Evolutionary conservation across 2,888 invertebrate species (phyloP).

Genomic region (Charanyca ferruginea): DNA sequence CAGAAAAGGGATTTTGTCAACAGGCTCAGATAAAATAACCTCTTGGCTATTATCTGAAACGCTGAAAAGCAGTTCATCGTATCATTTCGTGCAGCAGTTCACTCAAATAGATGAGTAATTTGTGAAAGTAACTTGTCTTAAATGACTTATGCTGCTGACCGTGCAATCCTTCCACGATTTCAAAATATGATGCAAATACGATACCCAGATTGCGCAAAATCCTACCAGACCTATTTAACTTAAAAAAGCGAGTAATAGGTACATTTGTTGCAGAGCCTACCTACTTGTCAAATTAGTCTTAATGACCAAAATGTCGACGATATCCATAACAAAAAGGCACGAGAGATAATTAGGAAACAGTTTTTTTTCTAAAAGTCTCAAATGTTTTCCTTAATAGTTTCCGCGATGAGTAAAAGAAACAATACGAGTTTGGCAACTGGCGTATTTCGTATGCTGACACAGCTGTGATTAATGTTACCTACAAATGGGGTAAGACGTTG

Average conservation of each 20-base stretch:
- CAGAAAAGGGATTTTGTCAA: too few species aligned
- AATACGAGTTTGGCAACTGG: slow-evolving; percentile 32
- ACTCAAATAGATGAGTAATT: too few species aligned
- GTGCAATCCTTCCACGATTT: too few species aligned
- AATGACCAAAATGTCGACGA: slow-evolving; percentile 35
- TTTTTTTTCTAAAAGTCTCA: slow-evolving; percentile 27
- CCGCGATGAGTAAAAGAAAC: slow-evolving; percentile 8
- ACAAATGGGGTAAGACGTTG: slow-evolving; percentile 7
- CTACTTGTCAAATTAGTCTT: slow-evolving; percentile 9
- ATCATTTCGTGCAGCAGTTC: too few species aligned
- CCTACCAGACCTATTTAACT: background rate
- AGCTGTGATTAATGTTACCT: slow-evolving; percentile 20
- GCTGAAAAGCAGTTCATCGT: too few species aligned
- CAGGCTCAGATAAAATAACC: too few species aligned
- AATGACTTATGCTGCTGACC: too few species aligned
- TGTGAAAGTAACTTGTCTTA: too few species aligned
- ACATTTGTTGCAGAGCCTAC: slow-evolving; percentile 3
- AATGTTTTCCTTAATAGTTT: slow-evolving; percentile 43
- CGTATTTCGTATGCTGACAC: slow-evolving; percentile 14
- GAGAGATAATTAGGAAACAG: slow-evolving; percentile 1
- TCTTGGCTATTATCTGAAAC: too few species aligned
- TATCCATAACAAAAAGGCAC: slow-evolving; percentile 39
- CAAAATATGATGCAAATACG: background rate
- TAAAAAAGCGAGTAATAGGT: background rate
- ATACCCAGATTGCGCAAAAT: background rate